Evolutionary conservation across 64 coral and sea anemone genomes (phyloP), one percentile per base, ranked within the genome.

Genomic region (Dendronephthya gigantea): DNA sequence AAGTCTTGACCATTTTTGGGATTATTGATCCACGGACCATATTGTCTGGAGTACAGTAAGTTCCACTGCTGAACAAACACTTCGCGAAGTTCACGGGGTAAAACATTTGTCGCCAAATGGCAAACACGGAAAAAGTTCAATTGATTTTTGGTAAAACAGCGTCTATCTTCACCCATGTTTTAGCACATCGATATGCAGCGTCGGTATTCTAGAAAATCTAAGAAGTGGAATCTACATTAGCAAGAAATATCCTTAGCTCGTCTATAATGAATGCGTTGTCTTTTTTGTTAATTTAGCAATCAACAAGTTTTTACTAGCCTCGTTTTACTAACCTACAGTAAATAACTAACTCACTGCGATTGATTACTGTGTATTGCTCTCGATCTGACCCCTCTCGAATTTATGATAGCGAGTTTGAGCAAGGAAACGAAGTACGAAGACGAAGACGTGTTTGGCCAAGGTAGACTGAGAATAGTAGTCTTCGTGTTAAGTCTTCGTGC

Each of bases 101-200:
- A 22, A 40, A 87, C 51, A 34, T 86, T 47, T 7, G 90, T 49
- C 1, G 90, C 39, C 4, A 91, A 49, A 30, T 91, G 74, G 43
- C 90, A 91, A 49, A 91, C 82, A 19, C 85, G 51, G 40, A 91
- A 87, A 43, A 87, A 91, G 52, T 91, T 87, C 12, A 91, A 40
- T 82, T 91, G 72, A 39, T 79, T 34, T 19, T 79, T 79, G 55
- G 1, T 62, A 62, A 62, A 62, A 27, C 55, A 62, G 55, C 55
- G 25, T 62, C 55, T n/a, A 62, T 62, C 55, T 62, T 62, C 55
- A 23, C 55, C 55, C 55, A 62, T 62, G 3, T 22, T 62, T 62
- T 62, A 19, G 19, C 25, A 5, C 23, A 16, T 52, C 13, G 55
- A n/a, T n/a, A 22, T 22, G 19, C 25, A 23, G 19, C 4, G 55